phyloP scores from a whole-genome alignment of 1,140 invertebrate species.

The Philopotamus ludificatus region DNA sequence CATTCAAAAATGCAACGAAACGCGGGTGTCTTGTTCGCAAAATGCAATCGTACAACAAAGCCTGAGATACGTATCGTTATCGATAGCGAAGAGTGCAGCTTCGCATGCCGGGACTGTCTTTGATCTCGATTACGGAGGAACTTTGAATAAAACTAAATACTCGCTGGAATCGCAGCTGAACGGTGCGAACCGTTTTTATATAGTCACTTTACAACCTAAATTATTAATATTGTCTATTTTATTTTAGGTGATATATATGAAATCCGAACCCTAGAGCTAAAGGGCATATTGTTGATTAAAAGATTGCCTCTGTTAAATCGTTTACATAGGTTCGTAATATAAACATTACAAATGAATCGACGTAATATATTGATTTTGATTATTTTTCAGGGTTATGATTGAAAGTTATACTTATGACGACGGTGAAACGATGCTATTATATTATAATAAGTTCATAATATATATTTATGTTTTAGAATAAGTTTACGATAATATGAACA shows the following conservation, averaged over 20 bases:
- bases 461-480: conserved; percentile 37
- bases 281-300: too few relatives aligned
- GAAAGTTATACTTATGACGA: conserved; percentile 27
- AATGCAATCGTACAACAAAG: conserved; percentile 24
- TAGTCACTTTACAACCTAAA: too few relatives aligned
- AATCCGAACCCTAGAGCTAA: too few relatives aligned
- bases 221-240: too few relatives aligned
- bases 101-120: conserved; percentile 15
- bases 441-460: conserved; percentile 31
- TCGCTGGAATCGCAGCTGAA: conserved; percentile 19
- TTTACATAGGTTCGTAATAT: conserved; percentile 38
- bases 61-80: conserved; percentile 21
- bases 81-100: conserved; percentile 5
- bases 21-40: conserved; percentile 22
- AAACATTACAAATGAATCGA: neutral
- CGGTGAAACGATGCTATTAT: conserved; percentile 20
- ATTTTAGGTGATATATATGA: too few relatives aligned
- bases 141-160: conserved; percentile 25
- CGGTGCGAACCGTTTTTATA: too few relatives aligned
- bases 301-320: conserved; percentile 27
- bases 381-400: conserved; percentile 33
- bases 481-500: neutral
- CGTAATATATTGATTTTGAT: conserved; percentile 2
- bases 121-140: conserved; percentile 27
- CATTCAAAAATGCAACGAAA: conserved; percentile 23